Conservation (phyloP, 2,888 invertebrate genomes). For the Drepanosiphum platanoidis region DNA sequence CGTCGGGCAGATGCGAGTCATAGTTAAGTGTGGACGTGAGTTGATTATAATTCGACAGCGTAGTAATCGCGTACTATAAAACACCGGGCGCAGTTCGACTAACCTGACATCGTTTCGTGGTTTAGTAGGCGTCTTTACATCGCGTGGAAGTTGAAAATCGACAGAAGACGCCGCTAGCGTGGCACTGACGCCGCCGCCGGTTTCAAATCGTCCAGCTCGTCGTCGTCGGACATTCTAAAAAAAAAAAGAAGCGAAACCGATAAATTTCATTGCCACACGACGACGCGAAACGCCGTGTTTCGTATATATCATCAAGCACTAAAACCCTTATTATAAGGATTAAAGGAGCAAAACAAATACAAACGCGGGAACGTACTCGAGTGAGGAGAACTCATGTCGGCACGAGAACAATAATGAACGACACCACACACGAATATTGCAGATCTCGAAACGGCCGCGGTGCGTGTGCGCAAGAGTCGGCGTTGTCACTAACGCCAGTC, state of each 20-base stretch:
- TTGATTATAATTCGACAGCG: no score
- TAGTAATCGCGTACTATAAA: no score
- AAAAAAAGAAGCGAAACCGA: background rate
- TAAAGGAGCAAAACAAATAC: background rate
- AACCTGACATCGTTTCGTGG: slow-evolving; percentile 41
- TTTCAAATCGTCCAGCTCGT: background rate
- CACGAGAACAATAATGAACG: background rate
- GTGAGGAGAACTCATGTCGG: background rate
- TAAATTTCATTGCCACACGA: no score
- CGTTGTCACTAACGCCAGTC: slow-evolving; percentile 35
- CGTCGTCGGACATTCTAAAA: background rate
- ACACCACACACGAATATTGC: background rate
- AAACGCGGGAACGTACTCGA: background rate
- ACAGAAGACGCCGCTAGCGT: background rate
- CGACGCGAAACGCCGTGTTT: no score
- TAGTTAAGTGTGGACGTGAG: no score
- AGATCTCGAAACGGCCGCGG: no score
- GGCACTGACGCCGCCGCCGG: background rate
- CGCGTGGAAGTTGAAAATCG: background rate
- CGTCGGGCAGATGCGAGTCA: no score
- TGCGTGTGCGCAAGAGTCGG: background rate
- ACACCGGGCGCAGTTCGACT: slow-evolving; percentile 4
- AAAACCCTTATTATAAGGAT: background rate
- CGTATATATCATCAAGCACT: no score
- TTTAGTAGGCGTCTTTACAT: slow-evolving; percentile 1